Evolutionary conservation across 2,113 vertebrate species (phyloP).

Genomic region (Ginglymostoma cirratum): DNA sequence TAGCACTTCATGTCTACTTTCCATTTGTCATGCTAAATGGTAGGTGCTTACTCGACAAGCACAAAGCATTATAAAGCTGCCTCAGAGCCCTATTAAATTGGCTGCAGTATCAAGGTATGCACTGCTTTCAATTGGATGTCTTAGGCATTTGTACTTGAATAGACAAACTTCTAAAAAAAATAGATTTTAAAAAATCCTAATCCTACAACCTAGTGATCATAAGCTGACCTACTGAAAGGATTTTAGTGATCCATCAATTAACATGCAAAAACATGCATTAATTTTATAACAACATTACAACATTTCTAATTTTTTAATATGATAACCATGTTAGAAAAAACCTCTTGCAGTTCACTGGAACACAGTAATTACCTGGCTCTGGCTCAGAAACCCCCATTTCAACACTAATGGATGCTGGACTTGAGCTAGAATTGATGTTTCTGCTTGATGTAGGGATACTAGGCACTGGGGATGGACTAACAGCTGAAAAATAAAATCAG

Average conservation of each 20-base stretch:
- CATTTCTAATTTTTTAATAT: neutral
- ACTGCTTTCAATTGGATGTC: neutral
- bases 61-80: neutral
- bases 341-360: neutral
- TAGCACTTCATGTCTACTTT: neutral
- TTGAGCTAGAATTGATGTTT: slow-evolving; percentile 66
- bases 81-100: neutral
- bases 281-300: neutral
- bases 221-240: neutral
- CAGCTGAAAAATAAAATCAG: slow-evolving; percentile 43
- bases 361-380: slow-evolving; percentile 63
- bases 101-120: neutral
- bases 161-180: neutral
- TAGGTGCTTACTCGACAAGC: slow-evolving; percentile 12
- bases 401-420: slow-evolving; percentile 56
- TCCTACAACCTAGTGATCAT: neutral
- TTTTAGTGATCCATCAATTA: neutral
- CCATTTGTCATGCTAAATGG: neutral
- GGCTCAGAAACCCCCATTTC: slow-evolving; percentile 70
- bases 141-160: neutral
- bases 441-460: slow-evolving; percentile 73
- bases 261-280: neutral
- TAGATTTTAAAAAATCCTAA: neutral
- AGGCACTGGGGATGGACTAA: slow-evolving; percentile 70
- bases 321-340: neutral